Evolutionary conservation across 2,888 invertebrate species (phyloP), one percentile per base, ranked within the genome.

Genomic region (Poecilus cupreus): DNA sequence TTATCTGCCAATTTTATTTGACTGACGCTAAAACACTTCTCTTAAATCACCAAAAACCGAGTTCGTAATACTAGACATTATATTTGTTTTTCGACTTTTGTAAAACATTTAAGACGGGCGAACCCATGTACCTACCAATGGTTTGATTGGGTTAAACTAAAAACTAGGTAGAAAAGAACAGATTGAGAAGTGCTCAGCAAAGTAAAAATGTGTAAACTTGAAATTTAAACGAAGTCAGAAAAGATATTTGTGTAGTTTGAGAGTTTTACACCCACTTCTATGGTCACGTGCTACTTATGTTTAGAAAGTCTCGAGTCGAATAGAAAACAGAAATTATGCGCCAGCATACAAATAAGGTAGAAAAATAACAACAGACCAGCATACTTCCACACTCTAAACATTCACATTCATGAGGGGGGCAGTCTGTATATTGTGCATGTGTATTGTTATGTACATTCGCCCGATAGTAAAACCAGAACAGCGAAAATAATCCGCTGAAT

Each of bases 271-370:
- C 75, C 75, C 51, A 75, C 51, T 51, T 75, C 24, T 75, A 2
- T 75, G 32, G 49, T 72, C 72, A 72, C 75, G 75, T 75, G 75
- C 78, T 78, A 64, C 68, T 78, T 78, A 68, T 64, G 64, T 78
- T 78, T 78, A 78, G 78, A 78, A 78, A 78, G 77, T 77, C 49
- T 5, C 13, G 43, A 70, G 39, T 70, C 32, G 20, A 37, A 24
- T 46, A 78, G 78, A 78, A 77, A 78, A 49, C 78, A 68, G 68
- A 78, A 78, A 64, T 78, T 60, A 77, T 77, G 20, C 72, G 43
- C 72, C 72, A 32, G 49, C 49, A 72, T 46, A 72, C 46, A 72
- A 72, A 72, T 46, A 72, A 72, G 72, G 72, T 37, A 46, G 64
- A 68, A 68, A 68, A 68, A 68, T 68, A 39, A 68, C 64, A 68